phyloP scores from a whole-genome alignment of 2,113 vertebrate genomes.

The Arizona elegans region DNA sequence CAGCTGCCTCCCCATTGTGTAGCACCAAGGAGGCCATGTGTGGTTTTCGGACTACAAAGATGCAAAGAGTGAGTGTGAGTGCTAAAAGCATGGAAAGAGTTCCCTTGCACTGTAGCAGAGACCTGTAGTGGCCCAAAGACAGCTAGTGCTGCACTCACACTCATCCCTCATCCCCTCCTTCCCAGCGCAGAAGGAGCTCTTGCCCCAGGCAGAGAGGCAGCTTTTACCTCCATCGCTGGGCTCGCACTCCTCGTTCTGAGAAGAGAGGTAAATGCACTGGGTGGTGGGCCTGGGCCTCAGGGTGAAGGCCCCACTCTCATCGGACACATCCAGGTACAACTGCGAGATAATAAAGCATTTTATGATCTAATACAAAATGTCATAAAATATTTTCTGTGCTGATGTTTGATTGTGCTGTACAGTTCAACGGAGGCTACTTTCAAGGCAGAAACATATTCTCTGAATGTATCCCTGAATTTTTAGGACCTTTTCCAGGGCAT shows the following conservation, averaged over 20 bases:
- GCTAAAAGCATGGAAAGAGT: neutral
- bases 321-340: conserved; percentile 79
- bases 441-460: neutral
- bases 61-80: neutral
- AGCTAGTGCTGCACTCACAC: too few species aligned
- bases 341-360: conserved; percentile 45
- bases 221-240: conserved; percentile 35
- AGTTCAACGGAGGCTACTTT: neutral
- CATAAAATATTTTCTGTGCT: neutral
- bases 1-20: conserved; percentile 57
- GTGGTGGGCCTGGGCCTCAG: conserved; percentile 68
- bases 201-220: neutral
- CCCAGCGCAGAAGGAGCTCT: neutral
- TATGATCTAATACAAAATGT: neutral
- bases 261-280: conserved; percentile 45
- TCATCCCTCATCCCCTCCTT: neutral
- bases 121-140: neutral
- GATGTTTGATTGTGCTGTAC: neutral
- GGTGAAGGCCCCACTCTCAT: conserved; percentile 72
- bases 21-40: conserved; percentile 69
- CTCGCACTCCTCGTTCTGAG: neutral
- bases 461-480: neutral
- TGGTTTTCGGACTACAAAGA: conserved; percentile 65
- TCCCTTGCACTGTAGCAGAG: neutral
- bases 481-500: neutral